Evolutionary conservation across 2,797 vertebrate genomes (phyloP), one percentile per base, ranked within the genome.

Genomic region (Poecilia picta): DNA sequence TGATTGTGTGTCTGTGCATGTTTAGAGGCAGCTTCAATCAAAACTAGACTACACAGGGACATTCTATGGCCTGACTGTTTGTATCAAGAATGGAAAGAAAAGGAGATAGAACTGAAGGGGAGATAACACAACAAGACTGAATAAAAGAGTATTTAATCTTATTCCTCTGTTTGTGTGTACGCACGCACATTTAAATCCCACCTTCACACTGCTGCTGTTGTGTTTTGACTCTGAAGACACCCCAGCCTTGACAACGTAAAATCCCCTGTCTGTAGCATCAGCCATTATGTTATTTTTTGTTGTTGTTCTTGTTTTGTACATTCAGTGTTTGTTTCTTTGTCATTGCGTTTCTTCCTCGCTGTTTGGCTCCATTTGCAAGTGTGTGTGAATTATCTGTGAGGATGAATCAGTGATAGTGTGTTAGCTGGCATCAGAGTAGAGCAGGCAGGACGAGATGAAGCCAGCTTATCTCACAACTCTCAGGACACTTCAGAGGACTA

Each of bases 201-300:
- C 83, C 64, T 64, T 83, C 86, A 85, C 91, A 78, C 80, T 62
- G 12, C 87, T 80, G 81, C 39, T 79, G 85, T 87, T 90, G 92
- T 96, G 94, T 96, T 96, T 93, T 96, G 95, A 95, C 95, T 95
- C 83, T 87, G 77, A 76, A 53, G 92, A 90, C 94, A 91, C 93
- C 87, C 90, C 90, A 81, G 89, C 86, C 89, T 45, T 4, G 75
- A 75, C 74, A 83, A 84, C 85, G 88, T 89, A 87, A 91, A 89
- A 82, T 62, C 76, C 33, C 49, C 55, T 8, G 7, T 81, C 77
- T 75, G 77, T 70, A 55, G 77, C 41, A 28, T 80, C 87, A 59
- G 79, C 76, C 81, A 73, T 92, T 62, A 87, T 87, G 74, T 91
- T 83, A 8, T 20, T 25, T 23, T 53, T 84, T 82, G 81, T 90